A percentile compares a stretch with the other conserved stretches of the same genome.
These are phyloP conservation scores for Anodontia alba DNA, from an alignment of 2,888 invertebrate species.

Conservation along the genomic window DNA sequence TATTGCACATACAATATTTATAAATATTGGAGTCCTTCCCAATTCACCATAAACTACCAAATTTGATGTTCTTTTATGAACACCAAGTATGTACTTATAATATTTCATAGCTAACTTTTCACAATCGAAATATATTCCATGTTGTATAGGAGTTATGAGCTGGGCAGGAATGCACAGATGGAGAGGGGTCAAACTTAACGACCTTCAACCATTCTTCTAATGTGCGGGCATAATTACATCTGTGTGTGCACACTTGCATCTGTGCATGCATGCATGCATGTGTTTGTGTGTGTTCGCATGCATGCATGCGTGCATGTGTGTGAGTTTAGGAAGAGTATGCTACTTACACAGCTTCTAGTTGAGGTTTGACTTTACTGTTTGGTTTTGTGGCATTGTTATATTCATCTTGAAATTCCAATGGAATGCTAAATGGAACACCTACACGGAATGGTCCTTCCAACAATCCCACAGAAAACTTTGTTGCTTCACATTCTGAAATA, in stretches of 20 bases:
- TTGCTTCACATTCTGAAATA: conserved; percentile 81
- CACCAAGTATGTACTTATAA: neutral
- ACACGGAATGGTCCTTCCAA: conserved; percentile 84
- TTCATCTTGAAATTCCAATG: conserved; percentile 83
- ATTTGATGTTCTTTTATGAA: neutral
- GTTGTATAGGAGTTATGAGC: too few relatives aligned
- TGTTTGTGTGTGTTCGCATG: too few relatives aligned
- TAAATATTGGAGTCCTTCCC: neutral
- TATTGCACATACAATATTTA: neutral
- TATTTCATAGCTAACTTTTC: neutral
- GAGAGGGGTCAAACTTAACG: too few relatives aligned
- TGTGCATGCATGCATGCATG: too few relatives aligned
- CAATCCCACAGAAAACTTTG: conserved; percentile 82
- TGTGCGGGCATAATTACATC: too few relatives aligned
- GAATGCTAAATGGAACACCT: conserved; percentile 83
- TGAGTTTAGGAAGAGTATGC: too few relatives aligned
- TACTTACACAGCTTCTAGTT: conserved; percentile 79
- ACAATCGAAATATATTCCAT: neutral
- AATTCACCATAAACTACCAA: neutral
- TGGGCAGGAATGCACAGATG: too few relatives aligned
- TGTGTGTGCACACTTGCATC: too few relatives aligned
- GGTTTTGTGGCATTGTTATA: conserved; percentile 82
- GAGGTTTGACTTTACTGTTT: conserved; percentile 72
- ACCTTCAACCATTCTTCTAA: too few relatives aligned
- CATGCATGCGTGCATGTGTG: too few relatives aligned